A percentile compares a stretch with the other conserved stretches of the same genome.
phyloP scores from a whole-genome alignment of 2,797 vertebrate species.

The Poecile montanus region DNA sequence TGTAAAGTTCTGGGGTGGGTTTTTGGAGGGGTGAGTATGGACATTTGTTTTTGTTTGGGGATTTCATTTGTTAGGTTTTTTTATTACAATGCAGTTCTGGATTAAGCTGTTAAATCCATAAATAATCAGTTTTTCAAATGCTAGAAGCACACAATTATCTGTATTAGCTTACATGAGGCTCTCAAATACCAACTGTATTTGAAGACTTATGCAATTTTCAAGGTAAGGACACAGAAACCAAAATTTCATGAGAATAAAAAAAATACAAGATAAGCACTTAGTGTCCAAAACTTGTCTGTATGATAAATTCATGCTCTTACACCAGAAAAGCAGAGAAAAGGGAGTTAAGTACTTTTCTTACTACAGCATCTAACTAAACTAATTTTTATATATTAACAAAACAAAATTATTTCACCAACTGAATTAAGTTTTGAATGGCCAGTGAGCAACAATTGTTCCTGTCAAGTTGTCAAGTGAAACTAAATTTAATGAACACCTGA shows the following conservation, averaged over 20 bases:
- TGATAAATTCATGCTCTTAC: not conserved
- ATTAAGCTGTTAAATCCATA: not conserved
- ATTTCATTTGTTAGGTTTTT: not conserved
- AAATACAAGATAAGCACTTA: not conserved
- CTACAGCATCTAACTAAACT: not conserved
- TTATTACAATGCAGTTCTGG: not conserved
- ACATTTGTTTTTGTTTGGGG: fast-evolving
- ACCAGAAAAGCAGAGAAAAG: not conserved
- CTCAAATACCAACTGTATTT: not conserved
- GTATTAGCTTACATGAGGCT: not conserved
- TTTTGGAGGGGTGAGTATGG: no score
- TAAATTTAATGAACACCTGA: not conserved
- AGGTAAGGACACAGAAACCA: not conserved
- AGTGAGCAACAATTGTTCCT: not conserved
- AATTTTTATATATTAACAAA: not conserved
- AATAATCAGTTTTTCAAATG: not conserved
- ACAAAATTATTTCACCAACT: not conserved
- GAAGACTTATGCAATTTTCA: not conserved
- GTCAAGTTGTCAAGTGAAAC: not conserved
- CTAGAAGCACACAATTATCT: not conserved
- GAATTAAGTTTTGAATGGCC: not conserved
- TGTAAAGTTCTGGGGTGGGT: fast-evolving
- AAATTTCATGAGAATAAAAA: not conserved
- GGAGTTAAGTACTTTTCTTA: not conserved
- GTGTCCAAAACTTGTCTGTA: not conserved